Evolutionary conservation across 1,140 invertebrate species (phyloP).

Genomic region (Belonocnema kinseyi): DNA sequence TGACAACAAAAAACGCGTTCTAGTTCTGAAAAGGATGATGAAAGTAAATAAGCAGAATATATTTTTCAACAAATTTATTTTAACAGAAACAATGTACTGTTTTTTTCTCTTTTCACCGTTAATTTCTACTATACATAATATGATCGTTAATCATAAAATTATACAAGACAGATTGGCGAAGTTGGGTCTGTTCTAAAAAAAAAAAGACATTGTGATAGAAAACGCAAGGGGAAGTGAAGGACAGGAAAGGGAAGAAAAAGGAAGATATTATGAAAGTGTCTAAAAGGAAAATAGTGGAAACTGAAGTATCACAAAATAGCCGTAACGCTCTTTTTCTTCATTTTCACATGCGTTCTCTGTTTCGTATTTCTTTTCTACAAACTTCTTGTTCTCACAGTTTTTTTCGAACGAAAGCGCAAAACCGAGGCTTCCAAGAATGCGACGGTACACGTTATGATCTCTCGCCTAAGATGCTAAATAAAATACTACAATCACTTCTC

Average conservation of each 20-base stretch:
- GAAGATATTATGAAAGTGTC: slow-evolving; percentile 32
- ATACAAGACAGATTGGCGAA: slow-evolving; percentile 70
- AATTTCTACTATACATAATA: slow-evolving; percentile 74
- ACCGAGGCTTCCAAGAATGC: not conserved
- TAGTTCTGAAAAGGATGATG: too few species aligned
- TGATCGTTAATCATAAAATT: slow-evolving; percentile 71
- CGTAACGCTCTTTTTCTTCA: slow-evolving; percentile 53
- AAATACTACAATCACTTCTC: slow-evolving; percentile 70
- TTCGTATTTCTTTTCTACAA: slow-evolving; percentile 43
- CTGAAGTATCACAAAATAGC: slow-evolving; percentile 72
- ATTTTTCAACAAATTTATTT: slow-evolving; percentile 72
- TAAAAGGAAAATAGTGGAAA: slow-evolving; percentile 55
- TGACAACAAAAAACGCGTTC: too few species aligned
- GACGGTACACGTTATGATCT: slow-evolving; percentile 38
- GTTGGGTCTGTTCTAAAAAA: slow-evolving; percentile 44
- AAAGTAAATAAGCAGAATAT: not conserved
- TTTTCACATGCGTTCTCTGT: slow-evolving; percentile 21
- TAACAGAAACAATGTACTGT: slow-evolving; percentile 75
- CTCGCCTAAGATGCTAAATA: slow-evolving; percentile 65
- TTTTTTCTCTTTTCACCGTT: slow-evolving; percentile 72
- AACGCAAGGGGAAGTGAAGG: slow-evolving; percentile 40
- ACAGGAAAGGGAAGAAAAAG: slow-evolving; percentile 26
- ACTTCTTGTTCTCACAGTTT: slow-evolving; percentile 35
- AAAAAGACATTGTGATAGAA: slow-evolving; percentile 41
- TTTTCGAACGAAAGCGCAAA: slow-evolving; percentile 41